These are phyloP conservation scores for Rhogogaster chlorosoma DNA, from an alignment of 2,888 invertebrate species.

Conservation along the genomic window DNA sequence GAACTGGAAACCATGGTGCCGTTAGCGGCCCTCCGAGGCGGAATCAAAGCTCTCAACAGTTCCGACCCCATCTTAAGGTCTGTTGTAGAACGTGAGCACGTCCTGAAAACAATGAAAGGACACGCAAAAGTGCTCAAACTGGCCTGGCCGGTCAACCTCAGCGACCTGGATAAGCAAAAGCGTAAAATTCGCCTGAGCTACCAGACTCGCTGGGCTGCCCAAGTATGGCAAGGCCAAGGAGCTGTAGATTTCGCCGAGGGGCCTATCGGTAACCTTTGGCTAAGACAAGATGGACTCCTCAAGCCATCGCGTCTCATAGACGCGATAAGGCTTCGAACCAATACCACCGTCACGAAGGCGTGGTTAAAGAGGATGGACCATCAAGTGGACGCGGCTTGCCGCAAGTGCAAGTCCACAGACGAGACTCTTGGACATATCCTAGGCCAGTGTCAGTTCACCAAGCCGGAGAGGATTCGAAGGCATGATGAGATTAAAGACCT, in stretches of 20 bases:
- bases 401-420: conserved; percentile 62
- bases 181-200: not conserved
- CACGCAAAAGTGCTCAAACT: not conserved
- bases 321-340: conserved; percentile 54
- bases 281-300: conserved; percentile 7
- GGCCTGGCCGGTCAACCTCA: conserved; percentile 76
- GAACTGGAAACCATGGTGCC: not conserved
- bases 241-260: conserved; percentile 34
- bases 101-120: not conserved
- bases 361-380: conserved; percentile 27
- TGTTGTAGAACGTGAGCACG: no score
- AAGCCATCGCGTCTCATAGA: conserved; percentile 29
- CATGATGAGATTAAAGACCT: conserved; percentile 54
- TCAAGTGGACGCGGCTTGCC: conserved; percentile 55
- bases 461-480: conserved; percentile 47
- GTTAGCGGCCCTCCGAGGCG: not conserved
- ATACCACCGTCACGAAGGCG: conserved; percentile 52
- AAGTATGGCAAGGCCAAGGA: conserved; percentile 45
- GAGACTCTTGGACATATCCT: conserved; percentile 70
- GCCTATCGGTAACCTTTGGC: conserved; percentile 42
- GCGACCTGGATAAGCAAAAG: not conserved
- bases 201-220: not conserved
- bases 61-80: not conserved
- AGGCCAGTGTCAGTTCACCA: conserved; percentile 58
- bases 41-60: not conserved